A percentile compares a stretch with the other conserved stretches of the same genome.
phyloP scores from a whole-genome alignment of 2,113 vertebrate species.

The Mesoclemmys tuberculata region DNA sequence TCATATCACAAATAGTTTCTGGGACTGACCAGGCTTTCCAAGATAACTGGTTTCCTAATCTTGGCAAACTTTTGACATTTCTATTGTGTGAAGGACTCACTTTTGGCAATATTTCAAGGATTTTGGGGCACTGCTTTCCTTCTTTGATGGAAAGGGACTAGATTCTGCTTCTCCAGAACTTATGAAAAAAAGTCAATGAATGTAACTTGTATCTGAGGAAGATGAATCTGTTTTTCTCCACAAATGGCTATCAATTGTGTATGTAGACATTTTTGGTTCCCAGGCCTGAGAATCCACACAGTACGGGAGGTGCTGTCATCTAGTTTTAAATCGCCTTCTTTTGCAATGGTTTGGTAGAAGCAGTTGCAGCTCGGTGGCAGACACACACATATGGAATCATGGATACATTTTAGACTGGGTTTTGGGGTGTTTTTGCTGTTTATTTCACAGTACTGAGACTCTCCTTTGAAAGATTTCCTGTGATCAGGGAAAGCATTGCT shows the following conservation, averaged over 20 bases:
- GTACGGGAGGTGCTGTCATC: background rate
- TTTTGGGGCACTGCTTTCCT: rapidly evolving
- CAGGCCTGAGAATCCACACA: background rate
- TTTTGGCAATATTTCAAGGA: slow-evolving; percentile 56
- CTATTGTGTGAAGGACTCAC: background rate
- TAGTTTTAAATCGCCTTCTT: too few species aligned
- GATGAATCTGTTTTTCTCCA: slow-evolving; percentile 21
- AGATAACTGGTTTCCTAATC: background rate
- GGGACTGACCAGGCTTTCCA: background rate
- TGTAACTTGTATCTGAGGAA: background rate
- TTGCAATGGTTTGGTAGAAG: background rate
- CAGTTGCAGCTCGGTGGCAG: background rate
- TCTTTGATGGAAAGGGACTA: background rate
- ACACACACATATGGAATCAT: background rate
- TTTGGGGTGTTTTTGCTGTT: background rate
- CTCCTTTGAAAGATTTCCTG: background rate
- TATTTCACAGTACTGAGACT: background rate
- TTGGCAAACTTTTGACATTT: background rate
- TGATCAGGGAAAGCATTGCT: background rate
- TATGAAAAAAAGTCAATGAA: background rate
- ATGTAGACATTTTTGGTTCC: rapidly evolving
- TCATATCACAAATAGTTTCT: background rate
- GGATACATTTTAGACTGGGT: background rate
- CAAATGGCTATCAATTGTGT: background rate
- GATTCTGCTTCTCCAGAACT: background rate